A percentile compares a stretch with the other conserved stretches of the same genome.
These are phyloP conservation scores for Chiloscyllium plagiosum DNA, from an alignment of 2,113 vertebrate genomes.

Conservation along the genomic window DNA sequence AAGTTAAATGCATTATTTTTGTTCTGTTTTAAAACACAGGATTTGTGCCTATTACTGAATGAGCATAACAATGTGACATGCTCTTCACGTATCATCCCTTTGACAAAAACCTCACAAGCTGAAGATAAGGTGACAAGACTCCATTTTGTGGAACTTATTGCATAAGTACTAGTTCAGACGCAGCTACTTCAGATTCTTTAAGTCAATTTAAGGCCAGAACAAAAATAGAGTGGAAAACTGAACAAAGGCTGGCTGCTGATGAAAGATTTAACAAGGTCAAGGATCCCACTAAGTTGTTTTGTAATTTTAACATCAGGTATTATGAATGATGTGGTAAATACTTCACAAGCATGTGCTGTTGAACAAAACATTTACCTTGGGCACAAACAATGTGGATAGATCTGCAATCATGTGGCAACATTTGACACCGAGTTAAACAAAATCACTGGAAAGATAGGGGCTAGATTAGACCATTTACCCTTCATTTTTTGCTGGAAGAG, in stretches of 20 bases:
- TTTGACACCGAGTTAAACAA: not conserved
- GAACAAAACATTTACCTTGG: not conserved
- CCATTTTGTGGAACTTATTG: not conserved
- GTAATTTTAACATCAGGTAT: not conserved
- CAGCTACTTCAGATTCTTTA: not conserved
- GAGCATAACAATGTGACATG: not conserved
- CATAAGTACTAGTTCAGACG: not conserved
- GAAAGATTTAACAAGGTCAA: not conserved
- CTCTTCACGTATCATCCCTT: not conserved
- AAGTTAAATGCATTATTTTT: not conserved
- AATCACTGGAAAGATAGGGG: not conserved
- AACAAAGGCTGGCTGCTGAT: not conserved
- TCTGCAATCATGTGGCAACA: not conserved
- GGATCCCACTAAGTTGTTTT: not conserved
- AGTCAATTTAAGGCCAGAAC: not conserved
- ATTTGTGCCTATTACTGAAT: not conserved
- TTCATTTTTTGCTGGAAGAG: too few species aligned
- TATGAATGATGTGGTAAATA: not conserved
- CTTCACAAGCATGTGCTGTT: not conserved
- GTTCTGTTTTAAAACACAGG: not conserved
- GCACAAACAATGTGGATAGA: not conserved
- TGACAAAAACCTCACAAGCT: not conserved
- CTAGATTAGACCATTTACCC: not conserved
- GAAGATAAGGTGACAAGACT: not conserved
- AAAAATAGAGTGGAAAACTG: not conserved